Conservation (phyloP, 2,113 vertebrate genomes). For the Boleophthalmus pectinirostris region DNA sequence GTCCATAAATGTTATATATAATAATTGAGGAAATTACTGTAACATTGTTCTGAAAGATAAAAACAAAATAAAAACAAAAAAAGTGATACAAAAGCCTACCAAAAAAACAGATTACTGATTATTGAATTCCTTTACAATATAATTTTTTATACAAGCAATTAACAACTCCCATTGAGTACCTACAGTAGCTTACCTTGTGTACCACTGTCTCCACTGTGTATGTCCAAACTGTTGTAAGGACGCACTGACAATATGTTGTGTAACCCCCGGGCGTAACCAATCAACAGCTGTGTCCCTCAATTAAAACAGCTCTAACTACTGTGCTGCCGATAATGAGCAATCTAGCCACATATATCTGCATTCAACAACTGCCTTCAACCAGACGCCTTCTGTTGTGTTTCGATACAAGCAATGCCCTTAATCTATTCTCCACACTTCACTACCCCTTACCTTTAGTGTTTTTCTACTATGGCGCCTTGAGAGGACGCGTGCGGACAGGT, state of each 20-base stretch:
- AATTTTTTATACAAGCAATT: neutral
- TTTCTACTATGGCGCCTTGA: slow-evolving; percentile 27
- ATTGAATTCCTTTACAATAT: no score
- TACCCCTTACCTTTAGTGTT: slow-evolving; percentile 45
- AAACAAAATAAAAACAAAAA: no score
- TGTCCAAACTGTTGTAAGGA: neutral
- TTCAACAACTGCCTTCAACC: slow-evolving; percentile 19
- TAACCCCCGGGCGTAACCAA: slow-evolving; percentile 4
- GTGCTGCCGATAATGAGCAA: slow-evolving; percentile 7
- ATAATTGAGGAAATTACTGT: no score
- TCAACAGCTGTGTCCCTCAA: slow-evolving; percentile 8
- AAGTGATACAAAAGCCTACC: no score
- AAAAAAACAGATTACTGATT: no score
- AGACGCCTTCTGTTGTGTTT: slow-evolving; percentile 25
- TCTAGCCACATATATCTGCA: slow-evolving; percentile 3
- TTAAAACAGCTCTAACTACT: slow-evolving; percentile 14
- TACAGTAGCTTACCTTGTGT: neutral
- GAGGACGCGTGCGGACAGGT: slow-evolving; percentile 33
- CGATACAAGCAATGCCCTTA: slow-evolving; percentile 17
- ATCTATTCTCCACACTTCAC: slow-evolving; percentile 30
- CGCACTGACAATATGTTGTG: slow-evolving; percentile 8
- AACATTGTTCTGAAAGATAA: no score
- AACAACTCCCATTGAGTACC: neutral
- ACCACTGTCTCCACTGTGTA: neutral
- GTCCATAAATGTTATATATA: no score